Percentiles rank a stretch among this genome's conserved stretches.
Evolutionary conservation across 2,888 invertebrate species (phyloP).

Genomic region (Aphodius sticticus): DNA sequence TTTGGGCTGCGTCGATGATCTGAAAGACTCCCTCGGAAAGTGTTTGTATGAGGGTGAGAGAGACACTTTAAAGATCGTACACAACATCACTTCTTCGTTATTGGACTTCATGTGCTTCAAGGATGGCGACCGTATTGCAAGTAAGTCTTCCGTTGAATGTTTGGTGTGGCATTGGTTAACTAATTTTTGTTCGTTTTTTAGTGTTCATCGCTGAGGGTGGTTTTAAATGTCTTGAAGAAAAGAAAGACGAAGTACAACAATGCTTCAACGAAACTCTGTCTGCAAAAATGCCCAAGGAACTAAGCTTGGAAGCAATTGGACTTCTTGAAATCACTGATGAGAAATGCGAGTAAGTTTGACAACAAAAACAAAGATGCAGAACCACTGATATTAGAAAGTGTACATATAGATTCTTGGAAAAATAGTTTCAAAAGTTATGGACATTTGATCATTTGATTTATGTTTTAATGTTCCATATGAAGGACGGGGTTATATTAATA

Average conservation of each 20-base stretch:
- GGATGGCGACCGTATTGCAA: slow-evolving; percentile 82
- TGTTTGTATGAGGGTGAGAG: slow-evolving; percentile 72
- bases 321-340: slow-evolving; percentile 67
- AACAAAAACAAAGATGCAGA: slow-evolving; percentile 37
- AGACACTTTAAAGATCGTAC: slow-evolving; percentile 67
- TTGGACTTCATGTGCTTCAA: slow-evolving; percentile 79
- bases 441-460: no score
- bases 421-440: no score
- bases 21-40: slow-evolving; percentile 65
- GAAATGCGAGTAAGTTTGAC: slow-evolving; percentile 62
- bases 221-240: slow-evolving; percentile 73
- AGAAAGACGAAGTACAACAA: slow-evolving; percentile 66
- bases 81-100: slow-evolving; percentile 74
- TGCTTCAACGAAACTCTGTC: slow-evolving; percentile 70
- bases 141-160: slow-evolving; percentile 61
- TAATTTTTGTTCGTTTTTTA: slow-evolving; percentile 52
- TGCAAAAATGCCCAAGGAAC: slow-evolving; percentile 62
- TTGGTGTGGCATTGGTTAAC: neutral
- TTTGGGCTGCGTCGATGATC: slow-evolving; percentile 68
- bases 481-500: no score
- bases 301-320: slow-evolving; percentile 63
- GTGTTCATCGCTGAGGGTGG: slow-evolving; percentile 87
- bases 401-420: no score
- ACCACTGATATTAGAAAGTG: no score
- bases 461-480: no score